phyloP scores from a whole-genome alignment of 2,113 vertebrate species.

The Charina bottae region DNA sequence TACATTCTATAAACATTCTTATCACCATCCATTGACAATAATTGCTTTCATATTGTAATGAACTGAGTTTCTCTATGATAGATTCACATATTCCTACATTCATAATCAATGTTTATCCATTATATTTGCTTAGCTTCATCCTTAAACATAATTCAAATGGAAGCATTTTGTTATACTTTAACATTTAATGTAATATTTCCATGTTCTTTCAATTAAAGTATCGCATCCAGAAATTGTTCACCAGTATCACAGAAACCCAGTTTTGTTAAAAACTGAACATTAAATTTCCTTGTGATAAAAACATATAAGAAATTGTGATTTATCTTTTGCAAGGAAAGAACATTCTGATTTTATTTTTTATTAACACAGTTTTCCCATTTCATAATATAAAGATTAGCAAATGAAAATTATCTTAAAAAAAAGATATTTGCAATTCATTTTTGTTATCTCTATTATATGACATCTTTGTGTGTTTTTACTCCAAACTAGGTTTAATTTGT shows the following conservation, averaged over 20 bases:
- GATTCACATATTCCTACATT: background rate
- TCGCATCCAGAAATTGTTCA: background rate
- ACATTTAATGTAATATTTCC: background rate
- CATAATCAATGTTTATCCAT: background rate
- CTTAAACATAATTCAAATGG: background rate
- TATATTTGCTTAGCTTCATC: background rate
- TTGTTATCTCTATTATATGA: background rate
- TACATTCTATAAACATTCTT: no score
- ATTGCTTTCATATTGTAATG: background rate
- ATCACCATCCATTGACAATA: no score
- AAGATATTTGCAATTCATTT: slow-evolving; percentile 19
- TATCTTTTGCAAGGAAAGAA: background rate
- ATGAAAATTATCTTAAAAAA: slow-evolving; percentile 61
- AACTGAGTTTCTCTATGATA: background rate
- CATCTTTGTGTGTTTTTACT: background rate
- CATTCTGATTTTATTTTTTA: slow-evolving; percentile 33
- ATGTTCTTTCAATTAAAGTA: background rate
- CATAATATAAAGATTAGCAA: slow-evolving; percentile 62
- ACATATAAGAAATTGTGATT: background rate
- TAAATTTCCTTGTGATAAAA: background rate
- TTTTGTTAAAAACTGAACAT: background rate
- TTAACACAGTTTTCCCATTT: slow-evolving; percentile 56
- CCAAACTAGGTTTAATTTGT: background rate
- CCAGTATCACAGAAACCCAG: background rate
- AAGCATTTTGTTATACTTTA: background rate